phyloP scores from a whole-genome alignment of 2,888 invertebrate genomes.

The Ceraclea dissimilis region DNA sequence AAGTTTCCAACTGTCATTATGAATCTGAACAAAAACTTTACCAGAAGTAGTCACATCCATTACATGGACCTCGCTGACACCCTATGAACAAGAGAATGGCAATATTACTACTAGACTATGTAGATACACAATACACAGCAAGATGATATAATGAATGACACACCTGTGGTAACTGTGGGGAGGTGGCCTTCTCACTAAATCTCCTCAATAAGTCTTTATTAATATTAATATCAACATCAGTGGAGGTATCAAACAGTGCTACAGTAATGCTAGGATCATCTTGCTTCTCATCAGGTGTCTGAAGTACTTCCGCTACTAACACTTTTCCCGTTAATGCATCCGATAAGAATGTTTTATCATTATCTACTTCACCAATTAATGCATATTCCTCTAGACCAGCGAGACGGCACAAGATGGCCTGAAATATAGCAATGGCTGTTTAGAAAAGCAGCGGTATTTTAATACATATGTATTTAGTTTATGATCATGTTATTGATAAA shows the following conservation, averaged over 20 bases:
- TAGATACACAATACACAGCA: neutral
- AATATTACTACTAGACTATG: neutral
- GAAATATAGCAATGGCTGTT: constrained; percentile 24
- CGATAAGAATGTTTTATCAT: constrained; percentile 30
- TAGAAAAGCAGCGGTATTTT: no score
- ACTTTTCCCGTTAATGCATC: constrained; percentile 44
- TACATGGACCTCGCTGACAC: constrained; percentile 37
- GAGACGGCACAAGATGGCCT: constrained; percentile 63
- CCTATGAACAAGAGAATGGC: constrained; percentile 11
- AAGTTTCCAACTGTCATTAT: constrained; percentile 38
- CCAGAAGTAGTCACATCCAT: constrained; percentile 45
- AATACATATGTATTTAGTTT: no score
- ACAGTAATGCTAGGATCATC: constrained; percentile 47
- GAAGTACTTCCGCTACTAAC: constrained; percentile 49
- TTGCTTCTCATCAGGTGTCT: constrained; percentile 32
- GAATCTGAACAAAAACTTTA: constrained; percentile 42
- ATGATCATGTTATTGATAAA: no score
- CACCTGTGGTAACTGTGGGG: constrained; percentile 18
- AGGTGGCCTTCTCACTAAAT: constrained; percentile 14
- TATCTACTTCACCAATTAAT: neutral
- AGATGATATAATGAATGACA: neutral
- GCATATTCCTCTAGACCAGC: constrained; percentile 59
- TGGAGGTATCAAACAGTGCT: constrained; percentile 58
- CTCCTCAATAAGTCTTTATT: constrained; percentile 50
- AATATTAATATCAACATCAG: constrained; percentile 55